Percentiles rank a stretch among this genome's conserved stretches.
Evolutionary conservation across 2,888 invertebrate species (phyloP).

Genomic region (Trypoxylon attenuatum): DNA sequence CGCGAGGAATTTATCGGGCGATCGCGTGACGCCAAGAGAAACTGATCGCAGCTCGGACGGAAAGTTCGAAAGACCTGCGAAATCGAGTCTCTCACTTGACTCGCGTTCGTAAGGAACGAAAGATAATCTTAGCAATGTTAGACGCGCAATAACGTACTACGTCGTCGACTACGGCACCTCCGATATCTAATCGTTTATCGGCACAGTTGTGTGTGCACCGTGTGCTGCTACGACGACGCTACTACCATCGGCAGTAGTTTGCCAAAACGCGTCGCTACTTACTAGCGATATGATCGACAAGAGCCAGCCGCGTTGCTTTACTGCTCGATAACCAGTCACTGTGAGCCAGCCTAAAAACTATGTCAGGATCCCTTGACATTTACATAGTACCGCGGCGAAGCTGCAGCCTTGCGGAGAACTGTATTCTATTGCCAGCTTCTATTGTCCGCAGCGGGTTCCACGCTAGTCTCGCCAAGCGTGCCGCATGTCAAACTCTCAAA

Average conservation of each 20-base stretch:
- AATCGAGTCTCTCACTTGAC: no score
- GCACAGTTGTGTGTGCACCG: conserved; percentile 28
- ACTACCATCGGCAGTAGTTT: conserved; percentile 41
- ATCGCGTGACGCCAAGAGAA: conserved; percentile 38
- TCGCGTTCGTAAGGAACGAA: conserved; percentile 17
- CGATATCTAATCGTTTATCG: conserved; percentile 54
- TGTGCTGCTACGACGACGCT: no score
- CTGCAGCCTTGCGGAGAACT: conserved; percentile 32
- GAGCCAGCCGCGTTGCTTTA: conserved; percentile 11
- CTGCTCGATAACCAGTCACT: conserved; percentile 24
- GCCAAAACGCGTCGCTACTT: conserved; percentile 17
- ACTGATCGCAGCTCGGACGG: conserved; percentile 26
- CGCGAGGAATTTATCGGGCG: conserved; percentile 14
- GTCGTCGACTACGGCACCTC: not conserved
- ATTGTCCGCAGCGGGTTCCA: conserved; percentile 14
- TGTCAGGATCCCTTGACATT: conserved; percentile 56
- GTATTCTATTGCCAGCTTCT: conserved; percentile 19
- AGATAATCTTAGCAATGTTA: conserved; percentile 52
- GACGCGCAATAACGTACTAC: conserved; percentile 47
- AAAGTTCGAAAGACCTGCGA: no score
- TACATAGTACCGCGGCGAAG: conserved; percentile 34
- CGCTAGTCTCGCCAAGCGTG: not conserved
- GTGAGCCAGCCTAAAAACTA: conserved; percentile 37
- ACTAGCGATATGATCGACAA: conserved; percentile 20
- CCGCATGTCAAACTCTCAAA: not conserved